Percentiles rank a stretch among this genome's conserved stretches.
Conservation (phyloP, 2,797 vertebrate species). For the Scolopax bukidnonensis region DNA sequence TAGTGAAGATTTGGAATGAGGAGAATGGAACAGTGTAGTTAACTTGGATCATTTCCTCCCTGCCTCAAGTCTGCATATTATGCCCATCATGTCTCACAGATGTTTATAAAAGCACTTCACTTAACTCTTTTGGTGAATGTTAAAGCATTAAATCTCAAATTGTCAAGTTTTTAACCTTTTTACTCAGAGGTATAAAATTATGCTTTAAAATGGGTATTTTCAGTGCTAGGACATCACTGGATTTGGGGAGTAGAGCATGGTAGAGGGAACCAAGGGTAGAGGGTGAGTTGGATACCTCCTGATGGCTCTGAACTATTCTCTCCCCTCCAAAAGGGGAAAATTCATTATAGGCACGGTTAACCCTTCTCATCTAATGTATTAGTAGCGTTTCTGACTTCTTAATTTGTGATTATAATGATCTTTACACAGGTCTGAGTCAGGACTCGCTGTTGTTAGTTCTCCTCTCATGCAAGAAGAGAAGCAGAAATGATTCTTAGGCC, state of each 20-base stretch:
- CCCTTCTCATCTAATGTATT: not conserved
- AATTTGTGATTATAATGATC: not conserved
- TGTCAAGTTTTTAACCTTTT: not conserved
- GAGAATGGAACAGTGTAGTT: not conserved
- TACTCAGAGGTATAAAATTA: not conserved
- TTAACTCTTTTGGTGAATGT: not conserved
- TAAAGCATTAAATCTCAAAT: not conserved
- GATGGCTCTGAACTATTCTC: not conserved
- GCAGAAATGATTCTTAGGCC: not conserved
- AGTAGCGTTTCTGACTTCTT: not conserved
- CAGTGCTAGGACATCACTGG: not conserved
- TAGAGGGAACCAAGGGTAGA: not conserved
- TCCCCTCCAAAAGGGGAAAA: not conserved
- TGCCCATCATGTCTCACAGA: not conserved
- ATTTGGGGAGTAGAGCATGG: not conserved
- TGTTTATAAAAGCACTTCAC: not conserved
- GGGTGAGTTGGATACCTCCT: not conserved
- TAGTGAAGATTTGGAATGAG: not conserved
- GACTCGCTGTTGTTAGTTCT: not conserved
- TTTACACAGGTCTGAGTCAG: not conserved
- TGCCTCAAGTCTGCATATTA: not conserved
- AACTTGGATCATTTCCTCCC: not conserved
- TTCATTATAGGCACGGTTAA: not conserved
- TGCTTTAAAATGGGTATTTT: not conserved
- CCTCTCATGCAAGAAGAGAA: not conserved